Base-by-base conservation (phyloP, 2,797 vertebrate species). In the Brachyrhaphis roseni region DNA sequence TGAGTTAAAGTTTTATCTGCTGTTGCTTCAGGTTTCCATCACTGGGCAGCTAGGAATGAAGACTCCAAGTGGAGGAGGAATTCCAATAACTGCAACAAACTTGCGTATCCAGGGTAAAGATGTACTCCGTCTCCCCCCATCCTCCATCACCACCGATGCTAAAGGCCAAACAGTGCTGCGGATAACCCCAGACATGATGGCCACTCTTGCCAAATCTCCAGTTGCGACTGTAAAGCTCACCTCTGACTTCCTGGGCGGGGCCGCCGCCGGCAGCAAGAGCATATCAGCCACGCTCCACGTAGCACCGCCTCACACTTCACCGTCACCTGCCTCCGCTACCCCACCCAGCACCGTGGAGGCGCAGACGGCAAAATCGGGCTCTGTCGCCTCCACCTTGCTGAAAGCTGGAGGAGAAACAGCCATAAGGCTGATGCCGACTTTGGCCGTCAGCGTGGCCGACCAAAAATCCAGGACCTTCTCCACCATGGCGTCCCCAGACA, bases 161-260 rank as follows among this genome's bases (percentile, higher is more conserved):
- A 99, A 99, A 91, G 98, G 98, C 8, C 98, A 99, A 94, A 99
- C 98, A 0, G 98, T 99, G 85, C 93, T 99, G 81, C 96, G 98
- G 28, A 99, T 99, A 92, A 99, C 98, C 4, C 98, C 98, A 0
- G 98, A 99, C 95, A 99, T 99, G 98, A 98, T 99, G 98, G 98
- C 98, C n/a, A 99, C 98, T 0, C 94, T 99, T 34, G 96, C 98
- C 84, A 99, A 99, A 90, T 98, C 97, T 36, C 98, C 98, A 59
- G 96, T 99, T 43, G 96, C 98, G 3, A 98, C 98, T 0, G 97
- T 99, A 84, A 99, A 99, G 92, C 94, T 99, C 87, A 98, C 97
- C 3, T 97, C 98, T n/a, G 98, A 99, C 90, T 98, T 99, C 84
- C 96, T 99, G 75, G 94, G 96, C 49, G 88, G 95, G 0, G 95